phyloP scores from a whole-genome alignment of 2,888 invertebrate species.

The Rhamnusium bicolor region DNA sequence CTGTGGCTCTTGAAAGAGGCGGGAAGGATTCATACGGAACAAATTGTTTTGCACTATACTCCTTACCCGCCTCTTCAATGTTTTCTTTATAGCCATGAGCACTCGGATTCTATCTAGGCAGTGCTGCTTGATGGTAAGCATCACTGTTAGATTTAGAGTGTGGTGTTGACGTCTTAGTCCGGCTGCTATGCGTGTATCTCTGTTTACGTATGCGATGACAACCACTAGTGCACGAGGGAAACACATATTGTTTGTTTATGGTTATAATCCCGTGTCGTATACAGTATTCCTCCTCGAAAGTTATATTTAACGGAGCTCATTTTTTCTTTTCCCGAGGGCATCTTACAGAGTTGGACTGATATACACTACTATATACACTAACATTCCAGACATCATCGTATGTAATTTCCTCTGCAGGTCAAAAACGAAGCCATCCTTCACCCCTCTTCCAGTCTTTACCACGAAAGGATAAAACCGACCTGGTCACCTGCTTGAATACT shows the following conservation, averaged over 20 bases:
- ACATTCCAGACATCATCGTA: neutral
- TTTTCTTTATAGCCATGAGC: too few species aligned
- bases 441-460: neutral
- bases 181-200: too few species aligned
- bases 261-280: slow-evolving; percentile 31
- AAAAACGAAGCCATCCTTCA: neutral
- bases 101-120: too few species aligned
- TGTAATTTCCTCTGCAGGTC: neutral
- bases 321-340: neutral
- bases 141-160: too few species aligned
- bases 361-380: too few species aligned
- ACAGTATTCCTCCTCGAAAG: slow-evolving; percentile 35
- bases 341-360: neutral
- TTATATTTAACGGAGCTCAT: neutral
- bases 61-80: too few species aligned
- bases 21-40: too few species aligned
- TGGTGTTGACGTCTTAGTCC: too few species aligned
- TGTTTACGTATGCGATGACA: slow-evolving; percentile 14
- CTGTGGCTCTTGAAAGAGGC: too few species aligned
- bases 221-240: slow-evolving; percentile 40
- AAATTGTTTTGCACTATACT: too few species aligned
- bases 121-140: too few species aligned
- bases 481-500: neutral
- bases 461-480: neutral
- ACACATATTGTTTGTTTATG: slow-evolving; percentile 43